phyloP scores from a whole-genome alignment of 2,113 vertebrate species.

The Pipa parva region DNA sequence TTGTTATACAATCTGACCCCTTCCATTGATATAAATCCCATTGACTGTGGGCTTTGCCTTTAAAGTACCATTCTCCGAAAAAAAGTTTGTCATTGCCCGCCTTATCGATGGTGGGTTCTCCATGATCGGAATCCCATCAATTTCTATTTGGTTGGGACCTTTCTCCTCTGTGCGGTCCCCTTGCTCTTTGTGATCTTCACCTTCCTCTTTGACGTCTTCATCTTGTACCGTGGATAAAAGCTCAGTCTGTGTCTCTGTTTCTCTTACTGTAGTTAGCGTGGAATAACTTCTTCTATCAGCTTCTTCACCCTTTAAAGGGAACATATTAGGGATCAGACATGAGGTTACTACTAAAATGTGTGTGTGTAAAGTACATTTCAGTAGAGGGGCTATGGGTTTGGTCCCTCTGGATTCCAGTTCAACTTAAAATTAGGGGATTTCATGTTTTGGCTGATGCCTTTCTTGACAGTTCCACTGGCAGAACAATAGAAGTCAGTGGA shows the following conservation, averaged over 20 bases:
- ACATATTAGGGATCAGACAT: not conserved
- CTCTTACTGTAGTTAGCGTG: slow-evolving; percentile 58
- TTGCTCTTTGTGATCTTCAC: slow-evolving; percentile 26
- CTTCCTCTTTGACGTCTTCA: slow-evolving; percentile 41
- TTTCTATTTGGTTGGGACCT: slow-evolving; percentile 46
- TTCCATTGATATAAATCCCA: slow-evolving; percentile 76
- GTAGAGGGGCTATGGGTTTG: too few species aligned
- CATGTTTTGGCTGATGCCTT: too few species aligned
- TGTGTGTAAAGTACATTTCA: not conserved
- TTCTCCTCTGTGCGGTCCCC: slow-evolving; percentile 50
- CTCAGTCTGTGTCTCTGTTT: slow-evolving; percentile 72
- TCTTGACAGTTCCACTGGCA: too few species aligned
- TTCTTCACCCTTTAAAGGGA: slow-evolving; percentile 58
- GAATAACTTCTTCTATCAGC: slow-evolving; percentile 75
- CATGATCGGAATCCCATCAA: not conserved
- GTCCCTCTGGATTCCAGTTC: too few species aligned
- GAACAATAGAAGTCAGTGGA: not conserved
- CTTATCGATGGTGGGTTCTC: slow-evolving; percentile 61
- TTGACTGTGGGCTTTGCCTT: slow-evolving; percentile 73
- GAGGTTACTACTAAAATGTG: too few species aligned
- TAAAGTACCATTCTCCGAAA: slow-evolving; percentile 77
- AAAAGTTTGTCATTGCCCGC: slow-evolving; percentile 76
- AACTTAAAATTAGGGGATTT: too few species aligned
- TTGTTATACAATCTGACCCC: slow-evolving; percentile 71
- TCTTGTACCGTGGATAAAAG: slow-evolving; percentile 58